phyloP scores from a whole-genome alignment of 2,888 invertebrate genomes.

The Nomada fabriciana region DNA sequence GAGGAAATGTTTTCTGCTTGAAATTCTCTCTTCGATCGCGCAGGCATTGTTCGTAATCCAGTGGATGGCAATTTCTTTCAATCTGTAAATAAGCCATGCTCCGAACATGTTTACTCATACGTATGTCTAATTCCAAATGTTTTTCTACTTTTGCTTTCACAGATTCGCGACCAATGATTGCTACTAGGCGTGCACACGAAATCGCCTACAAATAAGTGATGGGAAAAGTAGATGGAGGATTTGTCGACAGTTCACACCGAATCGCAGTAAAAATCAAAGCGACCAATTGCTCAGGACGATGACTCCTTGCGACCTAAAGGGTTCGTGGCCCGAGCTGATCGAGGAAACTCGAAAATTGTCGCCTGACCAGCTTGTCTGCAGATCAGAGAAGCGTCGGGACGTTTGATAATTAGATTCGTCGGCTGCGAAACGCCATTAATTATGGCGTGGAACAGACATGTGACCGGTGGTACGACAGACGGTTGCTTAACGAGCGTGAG shows the following conservation, averaged over 20 bases:
- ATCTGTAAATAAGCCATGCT: too few relatives aligned
- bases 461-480: not conserved
- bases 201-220: not conserved
- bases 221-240: not conserved
- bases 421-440: slow-evolving; percentile 38
- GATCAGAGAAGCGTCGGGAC: not conserved
- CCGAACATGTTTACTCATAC: too few relatives aligned
- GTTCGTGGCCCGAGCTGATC: slow-evolving; percentile 5
- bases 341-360: slow-evolving; percentile 15
- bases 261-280: not conserved
- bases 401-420: slow-evolving; percentile 34
- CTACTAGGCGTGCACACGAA: not conserved
- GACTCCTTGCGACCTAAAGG: slow-evolving; percentile 18
- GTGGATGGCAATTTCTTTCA: too few relatives aligned
- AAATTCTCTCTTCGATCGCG: too few relatives aligned
- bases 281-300: slow-evolving; percentile 31
- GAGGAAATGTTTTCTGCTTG: too few relatives aligned
- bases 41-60: too few relatives aligned
- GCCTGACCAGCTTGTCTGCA: not conserved
- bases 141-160: not conserved
- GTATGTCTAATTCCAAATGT: too few relatives aligned
- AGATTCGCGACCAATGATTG: not conserved
- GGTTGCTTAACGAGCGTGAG: slow-evolving; percentile 36
- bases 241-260: not conserved
- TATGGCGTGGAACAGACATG: slow-evolving; percentile 32